Evolutionary conservation across 2,113 vertebrate genomes (phyloP).

Genomic region (Leucopternis melanops): DNA sequence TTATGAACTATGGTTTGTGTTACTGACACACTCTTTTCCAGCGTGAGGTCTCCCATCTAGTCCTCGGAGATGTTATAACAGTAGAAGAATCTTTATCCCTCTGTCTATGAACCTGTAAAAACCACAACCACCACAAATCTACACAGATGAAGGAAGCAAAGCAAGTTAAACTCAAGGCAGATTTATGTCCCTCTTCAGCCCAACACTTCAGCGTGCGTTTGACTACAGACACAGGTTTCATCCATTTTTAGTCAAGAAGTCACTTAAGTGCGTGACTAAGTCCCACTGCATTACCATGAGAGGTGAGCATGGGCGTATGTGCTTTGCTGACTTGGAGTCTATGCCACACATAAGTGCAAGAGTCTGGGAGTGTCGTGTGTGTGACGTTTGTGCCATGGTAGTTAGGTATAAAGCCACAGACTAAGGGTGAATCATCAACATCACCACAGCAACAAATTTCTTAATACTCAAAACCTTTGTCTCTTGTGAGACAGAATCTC

Average conservation of each 20-base stretch:
- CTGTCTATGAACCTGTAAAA: neutral
- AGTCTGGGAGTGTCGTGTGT: neutral
- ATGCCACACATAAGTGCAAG: neutral
- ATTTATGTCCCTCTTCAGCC: neutral
- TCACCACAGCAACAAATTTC: conserved; percentile 32
- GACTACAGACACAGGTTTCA: neutral
- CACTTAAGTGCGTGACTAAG: neutral
- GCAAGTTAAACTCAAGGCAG: neutral
- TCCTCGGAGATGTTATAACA: neutral
- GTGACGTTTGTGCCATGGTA: neutral
- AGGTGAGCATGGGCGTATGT: neutral
- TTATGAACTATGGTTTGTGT: neutral
- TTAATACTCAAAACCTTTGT: neutral
- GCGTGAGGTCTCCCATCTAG: neutral
- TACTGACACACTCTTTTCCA: neutral
- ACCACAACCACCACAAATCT: neutral
- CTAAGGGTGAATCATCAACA: conserved; percentile 2
- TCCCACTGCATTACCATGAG: neutral
- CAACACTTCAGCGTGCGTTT: neutral
- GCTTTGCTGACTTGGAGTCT: neutral
- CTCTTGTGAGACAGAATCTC: neutral
- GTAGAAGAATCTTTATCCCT: neutral
- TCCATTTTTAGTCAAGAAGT: neutral
- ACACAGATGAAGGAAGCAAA: neutral
- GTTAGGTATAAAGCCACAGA: neutral